These are phyloP conservation scores for Apostichopus parvimensis DNA, from an alignment of 35 echinoderm and acorn worm genomes.

Conservation along the genomic window DNA sequence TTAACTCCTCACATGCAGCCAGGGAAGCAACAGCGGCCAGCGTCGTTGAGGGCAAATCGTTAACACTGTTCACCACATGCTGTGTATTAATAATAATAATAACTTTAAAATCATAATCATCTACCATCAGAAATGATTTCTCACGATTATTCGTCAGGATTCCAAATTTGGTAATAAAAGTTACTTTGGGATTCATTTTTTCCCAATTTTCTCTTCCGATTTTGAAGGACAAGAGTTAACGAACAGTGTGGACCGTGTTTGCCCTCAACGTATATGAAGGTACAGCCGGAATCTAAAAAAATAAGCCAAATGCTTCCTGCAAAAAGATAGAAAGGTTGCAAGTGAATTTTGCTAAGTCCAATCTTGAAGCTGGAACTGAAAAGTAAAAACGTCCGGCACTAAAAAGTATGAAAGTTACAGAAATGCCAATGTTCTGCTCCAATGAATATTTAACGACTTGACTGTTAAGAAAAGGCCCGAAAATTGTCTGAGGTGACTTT, in stretches of 20 bases:
- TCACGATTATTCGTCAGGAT: too few relatives aligned
- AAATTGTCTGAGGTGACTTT: background rate
- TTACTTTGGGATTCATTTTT: too few relatives aligned
- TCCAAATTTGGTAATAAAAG: too few relatives aligned
- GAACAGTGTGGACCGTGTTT: background rate
- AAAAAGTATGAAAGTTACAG: background rate
- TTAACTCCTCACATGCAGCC: background rate
- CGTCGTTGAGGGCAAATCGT: background rate
- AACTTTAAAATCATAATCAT: too few relatives aligned
- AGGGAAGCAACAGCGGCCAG: background rate
- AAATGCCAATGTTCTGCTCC: background rate
- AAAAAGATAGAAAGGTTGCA: constrained; percentile 35
- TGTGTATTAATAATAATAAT: too few relatives aligned
- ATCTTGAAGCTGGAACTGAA: background rate
- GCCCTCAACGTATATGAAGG: background rate
- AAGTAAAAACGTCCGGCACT: background rate
- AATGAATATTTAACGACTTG: background rate
- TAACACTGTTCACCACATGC: background rate
- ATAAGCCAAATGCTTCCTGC: background rate
- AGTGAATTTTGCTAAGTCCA: background rate
- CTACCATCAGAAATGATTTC: too few relatives aligned
- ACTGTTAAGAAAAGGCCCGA: background rate
- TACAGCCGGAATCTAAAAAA: background rate
- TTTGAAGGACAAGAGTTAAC: too few relatives aligned
- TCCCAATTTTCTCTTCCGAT: too few relatives aligned